phyloP scores from a whole-genome alignment of 2,888 invertebrate genomes.

The Ephialtes manifestator region DNA sequence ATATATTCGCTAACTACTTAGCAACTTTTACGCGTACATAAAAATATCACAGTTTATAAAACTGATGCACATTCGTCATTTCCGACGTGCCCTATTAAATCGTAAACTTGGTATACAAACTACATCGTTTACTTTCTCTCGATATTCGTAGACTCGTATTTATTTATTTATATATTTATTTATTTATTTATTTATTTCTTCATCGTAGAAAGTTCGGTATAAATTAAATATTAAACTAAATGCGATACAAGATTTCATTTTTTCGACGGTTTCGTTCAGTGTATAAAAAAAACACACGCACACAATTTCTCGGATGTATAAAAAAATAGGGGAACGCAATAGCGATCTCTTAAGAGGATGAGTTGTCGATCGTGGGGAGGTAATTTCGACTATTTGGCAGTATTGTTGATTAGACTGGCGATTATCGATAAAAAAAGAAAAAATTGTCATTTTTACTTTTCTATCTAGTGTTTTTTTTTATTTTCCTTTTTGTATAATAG shows the following conservation, averaged over 20 bases:
- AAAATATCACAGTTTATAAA: constrained; percentile 85
- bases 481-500: background rate
- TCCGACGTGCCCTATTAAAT: constrained; percentile 29
- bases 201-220: constrained; percentile 51
- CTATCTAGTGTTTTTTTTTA: constrained; percentile 20
- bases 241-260: constrained; percentile 50
- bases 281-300: constrained; percentile 7
- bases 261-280: constrained; percentile 12
- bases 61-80: constrained; percentile 76
- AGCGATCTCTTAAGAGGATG: constrained; percentile 46
- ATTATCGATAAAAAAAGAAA: background rate
- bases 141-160: background rate
- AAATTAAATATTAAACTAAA: constrained; percentile 70
- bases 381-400: constrained; percentile 64
- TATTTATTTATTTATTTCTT: constrained; percentile 26
- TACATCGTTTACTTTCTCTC: constrained; percentile 27
- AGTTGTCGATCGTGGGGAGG: constrained; percentile 3
- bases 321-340: constrained; percentile 66
- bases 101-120: constrained; percentile 19
- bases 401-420: constrained; percentile 42
- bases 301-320: constrained; percentile 46
- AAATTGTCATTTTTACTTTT: constrained; percentile 33
- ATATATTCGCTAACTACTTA: constrained; percentile 61
- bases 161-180: background rate
- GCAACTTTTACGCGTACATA: constrained; percentile 63